Conservation (phyloP, 2,797 vertebrate genomes). For the Gephyroberyx darwinii region DNA sequence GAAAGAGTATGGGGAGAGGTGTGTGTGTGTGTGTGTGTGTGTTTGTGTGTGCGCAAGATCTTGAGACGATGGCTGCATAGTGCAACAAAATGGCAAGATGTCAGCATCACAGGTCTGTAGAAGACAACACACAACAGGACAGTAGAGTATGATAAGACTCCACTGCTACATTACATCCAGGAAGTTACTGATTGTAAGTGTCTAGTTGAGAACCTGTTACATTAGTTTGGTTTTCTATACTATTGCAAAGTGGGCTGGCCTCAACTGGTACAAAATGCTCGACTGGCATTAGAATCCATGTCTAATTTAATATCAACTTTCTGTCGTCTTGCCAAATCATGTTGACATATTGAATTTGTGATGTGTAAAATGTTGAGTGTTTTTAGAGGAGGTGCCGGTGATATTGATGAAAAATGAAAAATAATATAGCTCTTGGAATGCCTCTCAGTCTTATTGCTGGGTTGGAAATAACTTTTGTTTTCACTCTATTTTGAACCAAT, state of each 20-base stretch:
- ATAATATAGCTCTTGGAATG: no score
- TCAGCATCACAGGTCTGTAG: background rate
- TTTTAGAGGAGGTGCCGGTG: no score
- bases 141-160: no score
- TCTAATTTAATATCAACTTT: background rate
- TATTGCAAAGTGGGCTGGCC: background rate
- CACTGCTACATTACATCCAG: no score
- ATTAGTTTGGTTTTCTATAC: background rate
- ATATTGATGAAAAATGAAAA: no score
- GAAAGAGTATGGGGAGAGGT: no score
- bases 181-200: background rate
- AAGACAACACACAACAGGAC: background rate
- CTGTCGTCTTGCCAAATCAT: no score
- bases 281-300: background rate
- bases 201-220: background rate
- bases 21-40: constrained; percentile 19
- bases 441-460: no score
- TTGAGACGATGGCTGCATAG: constrained; percentile 1
- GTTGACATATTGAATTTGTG: no score
- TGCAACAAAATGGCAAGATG: background rate
- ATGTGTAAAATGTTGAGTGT: no score
- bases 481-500: no score
- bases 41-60: constrained; percentile 4
- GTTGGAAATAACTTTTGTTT: no score
- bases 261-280: background rate